A percentile compares a stretch with the other conserved stretches of the same genome.
phyloP scores from a whole-genome alignment of 2,797 vertebrate genomes.

The Morelia viridis region DNA sequence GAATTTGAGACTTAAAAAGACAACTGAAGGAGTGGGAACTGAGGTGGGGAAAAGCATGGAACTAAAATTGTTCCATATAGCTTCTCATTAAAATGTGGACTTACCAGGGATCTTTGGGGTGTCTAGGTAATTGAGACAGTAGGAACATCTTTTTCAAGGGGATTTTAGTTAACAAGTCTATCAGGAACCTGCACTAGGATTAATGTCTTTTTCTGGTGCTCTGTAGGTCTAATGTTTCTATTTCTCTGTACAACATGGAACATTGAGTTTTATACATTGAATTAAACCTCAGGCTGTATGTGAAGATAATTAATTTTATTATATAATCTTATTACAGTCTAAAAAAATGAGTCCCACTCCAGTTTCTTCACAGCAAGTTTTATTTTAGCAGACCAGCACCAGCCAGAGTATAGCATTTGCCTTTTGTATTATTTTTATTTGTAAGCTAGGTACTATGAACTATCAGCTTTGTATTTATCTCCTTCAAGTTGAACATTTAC shows the following conservation, averaged over 20 bases:
- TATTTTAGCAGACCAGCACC: neutral
- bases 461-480: no score
- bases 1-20: neutral
- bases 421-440: neutral
- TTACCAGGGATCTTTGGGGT: neutral
- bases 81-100: neutral
- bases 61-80: neutral
- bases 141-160: neutral
- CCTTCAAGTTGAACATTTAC: neutral
- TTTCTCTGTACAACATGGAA: no score
- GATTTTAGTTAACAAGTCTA: neutral
- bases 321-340: neutral
- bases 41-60: neutral
- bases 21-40: neutral
- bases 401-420: neutral
- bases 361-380: neutral
- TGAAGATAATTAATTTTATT: neutral
- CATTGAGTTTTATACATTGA: neutral
- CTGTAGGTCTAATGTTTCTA: neutral
- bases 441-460: neutral
- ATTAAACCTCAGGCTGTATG: neutral
- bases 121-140: neutral
- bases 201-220: neutral
- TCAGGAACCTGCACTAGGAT: neutral
- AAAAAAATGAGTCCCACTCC: neutral